Evolutionary conservation across 2,797 vertebrate species (phyloP), one percentile per base, ranked within the genome.

Genomic region (Oreortyx pictus): DNA sequence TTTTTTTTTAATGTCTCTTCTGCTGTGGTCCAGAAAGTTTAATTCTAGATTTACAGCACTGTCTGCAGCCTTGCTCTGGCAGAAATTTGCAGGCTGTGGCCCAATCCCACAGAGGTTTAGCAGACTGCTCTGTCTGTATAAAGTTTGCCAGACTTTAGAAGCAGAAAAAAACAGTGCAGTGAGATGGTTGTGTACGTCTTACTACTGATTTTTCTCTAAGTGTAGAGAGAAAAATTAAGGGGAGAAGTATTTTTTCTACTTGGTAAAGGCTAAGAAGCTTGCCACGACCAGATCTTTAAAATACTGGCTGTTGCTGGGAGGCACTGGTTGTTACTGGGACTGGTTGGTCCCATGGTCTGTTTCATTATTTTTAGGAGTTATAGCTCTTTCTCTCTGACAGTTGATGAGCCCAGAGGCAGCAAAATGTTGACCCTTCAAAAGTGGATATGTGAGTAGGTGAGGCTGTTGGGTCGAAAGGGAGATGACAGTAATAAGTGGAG

Each of bases 61-160:
- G 7, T 12, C 23, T 68, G 16, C 14, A 92, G 15, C 9, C 31
- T 56, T 57, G 4, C 61, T 88, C 31, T 57, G 65, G 62, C 62
- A 8, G 18, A 79, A 90, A 52, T 24, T 56, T 82, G 25, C 52
- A 80, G n/a, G 23, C 8, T 7, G 50, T 71, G 43, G 22, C 33
- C 39, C 14, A 49, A 1, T 82, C 27, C 35, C 68, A 31, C n/a
- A 37, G 24, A 25, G 23, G n/a, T 77, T 89, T 90, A 64, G 23
- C 49, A 87, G 68, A 46, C 46, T 82, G 33, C 60, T 82, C 3
- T 24, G 25, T 66, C 60, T 70, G 5, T 24, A 22, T 54, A 59
- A 88, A 56, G 25, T 71, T 77, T 86, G 47, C 54, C 50, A 80
- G 60, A 52, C 35, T 83, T 92, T 56, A 91, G 82, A 59, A 93